Conservation (phyloP, 2,888 invertebrate species). For the Vannuccia rotundouncinata region DNA sequence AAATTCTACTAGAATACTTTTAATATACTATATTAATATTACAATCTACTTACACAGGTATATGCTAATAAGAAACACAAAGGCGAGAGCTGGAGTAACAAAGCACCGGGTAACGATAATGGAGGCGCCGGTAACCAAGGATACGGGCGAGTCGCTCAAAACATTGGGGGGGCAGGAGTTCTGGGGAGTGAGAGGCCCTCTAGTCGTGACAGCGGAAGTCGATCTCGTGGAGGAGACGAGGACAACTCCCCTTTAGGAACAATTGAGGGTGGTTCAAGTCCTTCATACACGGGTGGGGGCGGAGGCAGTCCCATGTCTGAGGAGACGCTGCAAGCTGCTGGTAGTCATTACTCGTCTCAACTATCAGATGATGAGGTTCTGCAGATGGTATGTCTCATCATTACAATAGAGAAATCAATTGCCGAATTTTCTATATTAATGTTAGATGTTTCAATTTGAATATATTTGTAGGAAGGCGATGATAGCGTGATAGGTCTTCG, state of each 20-base stretch:
- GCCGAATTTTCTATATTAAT: background rate
- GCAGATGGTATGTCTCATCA: background rate
- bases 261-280: background rate
- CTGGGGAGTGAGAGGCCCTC: background rate
- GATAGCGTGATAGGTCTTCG: background rate
- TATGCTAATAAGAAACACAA: constrained; percentile 98
- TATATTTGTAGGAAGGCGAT: background rate
- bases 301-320: background rate
- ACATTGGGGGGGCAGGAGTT: background rate
- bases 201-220: background rate
- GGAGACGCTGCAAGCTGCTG: background rate
- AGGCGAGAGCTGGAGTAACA: constrained; percentile 59
- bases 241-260: background rate
- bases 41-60: constrained; percentile 63
- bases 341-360: constrained; percentile 3
- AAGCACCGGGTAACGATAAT: background rate
- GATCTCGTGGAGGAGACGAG: background rate
- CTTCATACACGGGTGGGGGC: background rate
- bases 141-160: background rate
- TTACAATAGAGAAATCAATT: background rate
- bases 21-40: no score
- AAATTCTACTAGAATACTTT: no score
- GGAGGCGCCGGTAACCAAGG: background rate
- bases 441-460: background rate
- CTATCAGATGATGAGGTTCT: background rate